Evolutionary conservation across 35 echinoderm and acorn worm genomes (phyloP).

Genomic region (Holothuria glaberrima): DNA sequence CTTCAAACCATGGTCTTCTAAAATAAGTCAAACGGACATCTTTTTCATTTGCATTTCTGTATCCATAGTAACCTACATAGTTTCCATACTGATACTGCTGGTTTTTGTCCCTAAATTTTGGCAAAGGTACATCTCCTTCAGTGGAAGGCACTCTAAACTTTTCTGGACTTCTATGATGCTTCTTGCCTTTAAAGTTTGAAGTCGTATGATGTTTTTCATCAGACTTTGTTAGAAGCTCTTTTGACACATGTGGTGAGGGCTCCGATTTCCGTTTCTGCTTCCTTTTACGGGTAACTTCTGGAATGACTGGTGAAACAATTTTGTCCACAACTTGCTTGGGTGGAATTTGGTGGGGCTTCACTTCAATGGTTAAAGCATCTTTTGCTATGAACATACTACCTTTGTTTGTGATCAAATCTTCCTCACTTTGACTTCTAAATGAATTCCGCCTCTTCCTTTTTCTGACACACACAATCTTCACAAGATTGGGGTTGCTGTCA

Average conservation of each 20-base stretch:
- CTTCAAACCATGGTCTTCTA: conserved; percentile 88
- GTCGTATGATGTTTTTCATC: conserved; percentile 23
- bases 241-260: conserved; percentile 73
- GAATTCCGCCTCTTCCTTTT: conserved; percentile 65
- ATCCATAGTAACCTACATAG: conserved; percentile 94
- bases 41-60: conserved; percentile 83
- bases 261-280: conserved; percentile 86
- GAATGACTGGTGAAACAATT: conserved; percentile 97
- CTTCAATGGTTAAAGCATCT: conserved; percentile 39
- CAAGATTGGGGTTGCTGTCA: conserved; percentile 58
- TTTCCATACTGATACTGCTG: conserved; percentile 97
- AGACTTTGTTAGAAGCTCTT: conserved; percentile 68
- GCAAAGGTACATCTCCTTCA: conserved; percentile 53
- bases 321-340: conserved; percentile 66
- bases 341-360: conserved; percentile 50
- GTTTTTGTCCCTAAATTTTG: conserved; percentile 81
- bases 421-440: conserved; percentile 24
- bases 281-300: conserved; percentile 63
- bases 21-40: conserved; percentile 75
- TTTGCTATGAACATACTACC: conserved; percentile 14
- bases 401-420: conserved; percentile 18
- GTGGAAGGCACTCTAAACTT: conserved; percentile 53
- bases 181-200: conserved; percentile 34
- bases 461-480: conserved; percentile 23
- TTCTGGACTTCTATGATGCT: conserved; percentile 61